phyloP scores from a whole-genome alignment of 2,113 vertebrate genomes.

The Strix uralensis region DNA sequence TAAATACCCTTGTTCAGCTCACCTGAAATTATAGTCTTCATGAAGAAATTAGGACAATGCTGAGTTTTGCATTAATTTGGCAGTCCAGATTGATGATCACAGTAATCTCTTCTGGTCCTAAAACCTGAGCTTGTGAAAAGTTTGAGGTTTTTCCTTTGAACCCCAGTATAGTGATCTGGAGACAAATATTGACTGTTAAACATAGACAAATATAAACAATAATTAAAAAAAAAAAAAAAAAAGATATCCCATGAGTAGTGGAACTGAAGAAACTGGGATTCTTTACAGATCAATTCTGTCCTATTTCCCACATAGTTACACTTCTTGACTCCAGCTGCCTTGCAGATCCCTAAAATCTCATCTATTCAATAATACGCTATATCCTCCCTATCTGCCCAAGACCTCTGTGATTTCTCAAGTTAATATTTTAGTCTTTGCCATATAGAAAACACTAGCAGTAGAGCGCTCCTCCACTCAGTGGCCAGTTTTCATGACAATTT shows the following conservation, averaged over 20 bases:
- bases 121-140: background rate
- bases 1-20: background rate
- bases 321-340: background rate
- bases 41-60: background rate
- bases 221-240: background rate
- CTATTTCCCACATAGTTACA: background rate
- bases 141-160: background rate
- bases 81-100: background rate
- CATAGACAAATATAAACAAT: background rate
- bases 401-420: background rate
- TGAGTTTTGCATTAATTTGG: background rate
- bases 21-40: background rate
- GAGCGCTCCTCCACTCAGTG: background rate
- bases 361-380: background rate
- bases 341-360: background rate
- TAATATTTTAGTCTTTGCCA: background rate
- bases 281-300: background rate
- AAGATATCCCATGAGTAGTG: background rate
- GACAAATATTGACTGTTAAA: background rate
- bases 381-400: background rate
- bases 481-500: background rate
- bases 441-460: background rate
- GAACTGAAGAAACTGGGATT: background rate
- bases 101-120: background rate
- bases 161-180: background rate